phyloP scores from a whole-genome alignment of 2,888 invertebrate genomes.

The Epiblema foenella region DNA sequence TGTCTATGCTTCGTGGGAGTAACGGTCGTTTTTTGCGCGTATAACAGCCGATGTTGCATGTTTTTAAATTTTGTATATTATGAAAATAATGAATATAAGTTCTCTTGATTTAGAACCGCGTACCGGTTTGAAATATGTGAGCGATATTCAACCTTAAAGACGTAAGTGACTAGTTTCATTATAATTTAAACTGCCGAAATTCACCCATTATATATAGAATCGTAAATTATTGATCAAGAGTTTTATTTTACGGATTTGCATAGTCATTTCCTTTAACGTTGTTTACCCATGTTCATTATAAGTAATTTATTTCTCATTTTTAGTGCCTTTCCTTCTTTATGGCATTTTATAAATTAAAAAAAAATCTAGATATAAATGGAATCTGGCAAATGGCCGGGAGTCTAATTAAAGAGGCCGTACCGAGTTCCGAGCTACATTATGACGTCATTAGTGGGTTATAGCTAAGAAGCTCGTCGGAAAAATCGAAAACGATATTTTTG shows the following conservation, averaged over 20 bases:
- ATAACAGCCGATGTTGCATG: too few species aligned
- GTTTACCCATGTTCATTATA: not conserved
- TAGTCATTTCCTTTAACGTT: not conserved
- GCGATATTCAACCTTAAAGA: too few species aligned
- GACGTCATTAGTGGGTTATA: conserved; percentile 32
- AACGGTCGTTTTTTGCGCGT: too few species aligned
- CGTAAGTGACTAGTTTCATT: too few species aligned
- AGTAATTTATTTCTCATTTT: not conserved
- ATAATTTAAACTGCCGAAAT: too few species aligned
- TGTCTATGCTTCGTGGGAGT: conserved; percentile 9
- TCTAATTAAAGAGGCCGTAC: conserved; percentile 33
- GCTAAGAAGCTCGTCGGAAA: conserved; percentile 26
- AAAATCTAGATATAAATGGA: conserved; percentile 23
- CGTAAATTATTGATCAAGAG: not conserved
- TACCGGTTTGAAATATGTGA: too few species aligned
- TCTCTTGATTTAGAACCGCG: too few species aligned
- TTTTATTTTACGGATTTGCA: not conserved
- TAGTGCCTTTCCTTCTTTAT: not conserved
- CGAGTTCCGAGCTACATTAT: conserved; percentile 29
- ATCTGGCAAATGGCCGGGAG: conserved; percentile 32
- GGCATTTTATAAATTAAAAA: conserved; percentile 3
- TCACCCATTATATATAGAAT: too few species aligned
- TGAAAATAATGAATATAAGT: too few species aligned
- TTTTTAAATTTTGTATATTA: too few species aligned
- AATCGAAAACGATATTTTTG: conserved; percentile 20